Evolutionary conservation across 2,113 vertebrate genomes (phyloP).

Genomic region (Saccopteryx bilineata): DNA sequence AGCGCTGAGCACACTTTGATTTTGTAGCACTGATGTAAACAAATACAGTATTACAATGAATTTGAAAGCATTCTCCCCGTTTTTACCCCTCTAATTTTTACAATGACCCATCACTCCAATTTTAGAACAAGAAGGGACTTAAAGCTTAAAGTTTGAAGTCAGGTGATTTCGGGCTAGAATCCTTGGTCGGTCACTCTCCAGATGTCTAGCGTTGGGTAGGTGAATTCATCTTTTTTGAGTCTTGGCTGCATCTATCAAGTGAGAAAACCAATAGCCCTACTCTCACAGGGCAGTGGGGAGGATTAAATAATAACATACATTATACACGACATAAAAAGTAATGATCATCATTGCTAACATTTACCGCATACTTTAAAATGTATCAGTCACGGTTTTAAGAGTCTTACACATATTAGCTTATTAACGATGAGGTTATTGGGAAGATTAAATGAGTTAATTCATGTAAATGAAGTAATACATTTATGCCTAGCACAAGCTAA

Average conservation of each 20-base stretch:
- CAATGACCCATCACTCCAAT: background rate
- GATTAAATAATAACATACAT: constrained; percentile 26
- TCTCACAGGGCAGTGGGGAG: background rate
- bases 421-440: constrained; percentile 23
- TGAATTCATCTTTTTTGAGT: background rate
- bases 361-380: constrained; percentile 24
- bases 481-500: background rate
- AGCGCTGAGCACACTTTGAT: constrained; percentile 51
- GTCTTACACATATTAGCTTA: constrained; percentile 11
- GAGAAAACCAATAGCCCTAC: background rate
- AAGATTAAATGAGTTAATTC: constrained; percentile 22
- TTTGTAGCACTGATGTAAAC: constrained; percentile 51
- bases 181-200: background rate
- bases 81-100: constrained; percentile 54
- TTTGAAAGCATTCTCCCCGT: constrained; percentile 37
- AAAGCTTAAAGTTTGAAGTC: constrained; percentile 25
- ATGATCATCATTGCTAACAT: background rate
- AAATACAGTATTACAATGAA: constrained; percentile 53
- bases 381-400: constrained; percentile 4
- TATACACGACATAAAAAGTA: background rate
- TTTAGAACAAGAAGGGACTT: constrained; percentile 41
- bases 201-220: background rate
- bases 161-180: background rate
- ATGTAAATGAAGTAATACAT: constrained; percentile 26
- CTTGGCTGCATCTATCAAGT: background rate